A percentile compares a stretch with the other conserved stretches of the same genome.
Evolutionary conservation across 1,140 invertebrate species (phyloP).

Genomic region (Drosophila auraria): DNA sequence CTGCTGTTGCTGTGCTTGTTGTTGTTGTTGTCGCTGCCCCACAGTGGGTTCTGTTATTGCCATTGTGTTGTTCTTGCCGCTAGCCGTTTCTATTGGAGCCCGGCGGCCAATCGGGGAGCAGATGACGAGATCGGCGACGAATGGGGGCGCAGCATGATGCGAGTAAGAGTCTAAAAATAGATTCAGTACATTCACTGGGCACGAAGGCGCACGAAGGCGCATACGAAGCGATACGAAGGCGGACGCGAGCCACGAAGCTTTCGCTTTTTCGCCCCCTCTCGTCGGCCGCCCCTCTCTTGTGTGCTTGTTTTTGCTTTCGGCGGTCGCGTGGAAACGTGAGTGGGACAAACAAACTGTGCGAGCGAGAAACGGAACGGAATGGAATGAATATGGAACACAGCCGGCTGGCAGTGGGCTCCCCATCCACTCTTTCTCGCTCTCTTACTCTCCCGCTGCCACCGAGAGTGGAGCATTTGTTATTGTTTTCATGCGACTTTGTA

Average conservation of each 20-base stretch:
- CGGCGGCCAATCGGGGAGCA: constrained; percentile 56
- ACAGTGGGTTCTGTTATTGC: constrained; percentile 36
- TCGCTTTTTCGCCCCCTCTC: constrained; percentile 43
- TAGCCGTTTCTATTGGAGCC: constrained; percentile 39
- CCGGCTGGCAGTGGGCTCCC: constrained; percentile 47
- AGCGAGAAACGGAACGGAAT: constrained; percentile 46
- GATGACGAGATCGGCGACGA: constrained; percentile 71
- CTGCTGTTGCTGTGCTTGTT: constrained; percentile 10
- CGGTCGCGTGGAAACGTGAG: constrained; percentile 67
- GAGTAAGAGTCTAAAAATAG: constrained; percentile 78
- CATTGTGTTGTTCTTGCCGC: constrained; percentile 41
- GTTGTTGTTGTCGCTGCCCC: constrained; percentile 40
- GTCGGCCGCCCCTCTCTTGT: neutral
- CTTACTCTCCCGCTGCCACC: constrained; percentile 17
- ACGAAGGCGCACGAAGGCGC: constrained; percentile 19
- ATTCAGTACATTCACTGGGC: constrained; percentile 70
- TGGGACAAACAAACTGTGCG: constrained; percentile 65
- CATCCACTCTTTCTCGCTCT: constrained; percentile 23
- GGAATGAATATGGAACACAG: constrained; percentile 57
- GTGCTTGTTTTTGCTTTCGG: constrained; percentile 10
- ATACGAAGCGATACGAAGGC: constrained; percentile 40
- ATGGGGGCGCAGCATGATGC: constrained; percentile 66
- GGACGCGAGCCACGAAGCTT: constrained; percentile 33
- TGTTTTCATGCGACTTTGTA: constrained; percentile 52
- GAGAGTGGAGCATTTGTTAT: constrained; percentile 55